These are phyloP conservation scores for Sericinus montela DNA, from an alignment of 2,888 invertebrate species.

Conservation along the genomic window DNA sequence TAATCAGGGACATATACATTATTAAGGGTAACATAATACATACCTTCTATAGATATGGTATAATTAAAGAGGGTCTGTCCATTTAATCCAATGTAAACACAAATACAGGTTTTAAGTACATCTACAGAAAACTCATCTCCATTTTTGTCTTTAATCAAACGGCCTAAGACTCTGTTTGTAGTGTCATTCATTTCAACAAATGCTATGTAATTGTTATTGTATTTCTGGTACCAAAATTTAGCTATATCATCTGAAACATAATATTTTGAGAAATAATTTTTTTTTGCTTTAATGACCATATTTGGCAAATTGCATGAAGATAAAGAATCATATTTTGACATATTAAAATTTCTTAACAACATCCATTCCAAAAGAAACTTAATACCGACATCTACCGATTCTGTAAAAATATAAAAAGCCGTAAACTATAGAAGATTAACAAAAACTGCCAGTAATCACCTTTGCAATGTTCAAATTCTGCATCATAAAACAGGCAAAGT, in stretches of 20 bases:
- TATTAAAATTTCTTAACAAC: too few species aligned
- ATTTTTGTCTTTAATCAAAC: conserved; percentile 41
- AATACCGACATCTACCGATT: too few species aligned
- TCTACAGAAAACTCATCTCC: conserved; percentile 41
- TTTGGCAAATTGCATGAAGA: too few species aligned
- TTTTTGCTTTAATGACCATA: too few species aligned
- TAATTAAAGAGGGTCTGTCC: conserved; percentile 83
- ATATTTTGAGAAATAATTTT: too few species aligned
- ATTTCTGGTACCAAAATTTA: conserved; percentile 45
- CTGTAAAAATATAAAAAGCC: too few species aligned
- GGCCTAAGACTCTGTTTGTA: conserved; percentile 45
- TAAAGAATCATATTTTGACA: too few species aligned
- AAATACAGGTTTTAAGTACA: conserved; percentile 69
- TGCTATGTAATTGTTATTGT: conserved; percentile 53
- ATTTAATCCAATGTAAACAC: conserved; percentile 83
- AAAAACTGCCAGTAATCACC: conserved; percentile 50
- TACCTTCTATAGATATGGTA: conserved; percentile 75
- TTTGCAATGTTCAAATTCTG: conserved; percentile 81
- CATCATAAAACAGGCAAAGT: conserved; percentile 83
- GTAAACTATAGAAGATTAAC: too few species aligned
- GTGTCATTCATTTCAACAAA: conserved; percentile 44
- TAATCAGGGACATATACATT: too few species aligned
- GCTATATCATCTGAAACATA: conserved; percentile 45
- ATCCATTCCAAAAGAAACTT: too few species aligned
- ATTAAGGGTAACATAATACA: background rate